Conservation (phyloP, 2,888 invertebrate species). For the Ochlodes sylvanus region DNA sequence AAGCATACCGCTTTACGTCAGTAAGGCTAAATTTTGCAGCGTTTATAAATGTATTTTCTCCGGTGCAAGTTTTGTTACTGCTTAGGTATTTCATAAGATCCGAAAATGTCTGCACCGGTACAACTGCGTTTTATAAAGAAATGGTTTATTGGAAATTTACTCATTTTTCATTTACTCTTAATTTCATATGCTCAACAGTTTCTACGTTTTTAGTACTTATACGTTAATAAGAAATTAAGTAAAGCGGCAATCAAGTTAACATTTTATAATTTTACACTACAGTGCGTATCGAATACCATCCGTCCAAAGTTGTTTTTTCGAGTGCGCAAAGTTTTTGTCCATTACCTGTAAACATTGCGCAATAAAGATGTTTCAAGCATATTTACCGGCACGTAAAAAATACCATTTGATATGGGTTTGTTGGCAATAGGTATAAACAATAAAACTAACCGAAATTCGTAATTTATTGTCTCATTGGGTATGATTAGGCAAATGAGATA, state of each 20-base stretch:
- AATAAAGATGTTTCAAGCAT: slow-evolving; percentile 32
- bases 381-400: not conserved
- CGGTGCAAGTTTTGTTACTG: not conserved
- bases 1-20: slow-evolving; percentile 29
- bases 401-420: not conserved
- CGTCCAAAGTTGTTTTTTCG: slow-evolving; percentile 50
- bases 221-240: slow-evolving; percentile 22
- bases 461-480: not conserved
- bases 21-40: not conserved
- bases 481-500: too few relatives aligned
- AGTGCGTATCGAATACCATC: slow-evolving; percentile 55
- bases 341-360: slow-evolving; percentile 44
- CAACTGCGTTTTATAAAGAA: not conserved
- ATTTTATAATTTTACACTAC: slow-evolving; percentile 51
- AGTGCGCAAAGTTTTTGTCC: slow-evolving; percentile 45
- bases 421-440: not conserved
- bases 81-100: not conserved
- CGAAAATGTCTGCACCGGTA: too few relatives aligned
- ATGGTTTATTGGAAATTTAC: not conserved
- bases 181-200: too few relatives aligned
- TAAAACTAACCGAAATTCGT: not conserved
- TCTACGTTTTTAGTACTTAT: not conserved
- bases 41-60: not conserved
- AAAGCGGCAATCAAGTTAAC: slow-evolving; percentile 41
- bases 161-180: too few relatives aligned